These are phyloP conservation scores for Falco punctatus DNA, from an alignment of 2,113 vertebrate genomes.

Conservation along the genomic window DNA sequence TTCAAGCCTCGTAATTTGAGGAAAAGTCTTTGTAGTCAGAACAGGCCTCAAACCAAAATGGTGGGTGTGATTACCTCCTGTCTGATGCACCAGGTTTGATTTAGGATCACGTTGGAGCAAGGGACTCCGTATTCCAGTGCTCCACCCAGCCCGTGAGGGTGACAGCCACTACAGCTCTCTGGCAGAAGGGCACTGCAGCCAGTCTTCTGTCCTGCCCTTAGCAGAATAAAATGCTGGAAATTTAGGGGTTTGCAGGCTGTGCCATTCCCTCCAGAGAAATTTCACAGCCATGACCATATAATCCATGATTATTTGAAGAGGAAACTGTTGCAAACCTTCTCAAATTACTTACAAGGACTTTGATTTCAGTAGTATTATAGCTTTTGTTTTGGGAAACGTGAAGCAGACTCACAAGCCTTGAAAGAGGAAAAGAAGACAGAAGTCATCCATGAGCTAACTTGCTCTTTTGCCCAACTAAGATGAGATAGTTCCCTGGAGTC, in stretches of 20 bases:
- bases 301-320: background rate
- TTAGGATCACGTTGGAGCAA: background rate
- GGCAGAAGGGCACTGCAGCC: background rate
- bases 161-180: background rate
- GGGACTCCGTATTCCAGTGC: background rate
- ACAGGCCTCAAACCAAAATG: background rate
- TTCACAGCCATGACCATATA: background rate
- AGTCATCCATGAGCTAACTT: conserved; percentile 14
- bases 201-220: background rate
- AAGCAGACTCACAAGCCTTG: background rate
- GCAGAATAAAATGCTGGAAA: background rate
- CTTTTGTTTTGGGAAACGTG: conserved; percentile 1
- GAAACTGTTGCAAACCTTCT: background rate
- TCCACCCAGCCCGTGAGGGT: background rate
- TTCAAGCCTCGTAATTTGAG: background rate
- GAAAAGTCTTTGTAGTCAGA: background rate
- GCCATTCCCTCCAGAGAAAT: background rate
- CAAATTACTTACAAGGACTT: background rate
- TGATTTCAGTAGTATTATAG: background rate
- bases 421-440: background rate
- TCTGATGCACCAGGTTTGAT: background rate
- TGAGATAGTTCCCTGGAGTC: background rate
- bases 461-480: background rate
- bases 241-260: background rate
- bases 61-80: background rate